phyloP scores from a whole-genome alignment of 2,113 vertebrate species.

The Merops nubicus region DNA sequence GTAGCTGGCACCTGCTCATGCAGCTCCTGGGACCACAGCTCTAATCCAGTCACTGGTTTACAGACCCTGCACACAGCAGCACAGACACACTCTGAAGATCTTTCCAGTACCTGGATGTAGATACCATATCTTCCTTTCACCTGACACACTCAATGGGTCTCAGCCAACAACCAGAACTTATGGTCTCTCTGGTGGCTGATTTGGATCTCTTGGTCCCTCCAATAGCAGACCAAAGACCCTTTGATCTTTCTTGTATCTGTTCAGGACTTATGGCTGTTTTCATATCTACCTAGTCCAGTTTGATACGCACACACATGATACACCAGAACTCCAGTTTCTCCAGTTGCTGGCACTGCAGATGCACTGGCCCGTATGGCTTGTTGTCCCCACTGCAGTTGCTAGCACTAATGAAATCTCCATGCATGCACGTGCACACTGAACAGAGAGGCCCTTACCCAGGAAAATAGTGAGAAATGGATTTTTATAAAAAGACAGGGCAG shows the following conservation, averaged over 20 bases:
- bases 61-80: background rate
- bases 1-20: background rate
- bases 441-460: background rate
- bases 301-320: background rate
- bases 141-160: background rate
- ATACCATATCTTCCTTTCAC: background rate
- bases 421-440: background rate
- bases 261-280: background rate
- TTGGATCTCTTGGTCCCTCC: background rate
- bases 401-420: background rate
- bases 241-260: background rate
- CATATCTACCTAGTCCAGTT: background rate
- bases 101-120: background rate
- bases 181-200: background rate
- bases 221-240: background rate
- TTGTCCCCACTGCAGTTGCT: background rate
- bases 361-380: background rate
- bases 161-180: background rate
- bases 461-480: background rate
- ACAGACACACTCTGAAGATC: background rate
- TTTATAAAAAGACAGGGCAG: background rate
- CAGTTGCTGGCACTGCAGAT: background rate
- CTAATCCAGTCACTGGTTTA: background rate
- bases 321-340: background rate
- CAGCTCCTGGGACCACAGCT: background rate